Conservation (phyloP, 92 coral and sea anemone genomes). For the Galaxea fascicularis region DNA sequence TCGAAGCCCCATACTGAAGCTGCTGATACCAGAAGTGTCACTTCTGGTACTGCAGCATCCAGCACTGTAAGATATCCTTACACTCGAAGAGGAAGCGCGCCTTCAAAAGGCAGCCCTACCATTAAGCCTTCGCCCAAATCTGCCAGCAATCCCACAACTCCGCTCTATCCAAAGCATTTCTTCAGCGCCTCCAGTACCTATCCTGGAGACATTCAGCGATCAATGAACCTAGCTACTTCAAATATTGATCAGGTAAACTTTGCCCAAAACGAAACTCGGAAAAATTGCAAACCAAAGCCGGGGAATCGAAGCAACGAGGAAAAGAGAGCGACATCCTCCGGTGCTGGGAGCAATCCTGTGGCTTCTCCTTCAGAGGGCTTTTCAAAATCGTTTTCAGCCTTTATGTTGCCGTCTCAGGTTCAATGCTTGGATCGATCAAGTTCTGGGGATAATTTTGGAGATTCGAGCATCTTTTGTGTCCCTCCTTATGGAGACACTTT, state of each 20-base stretch:
- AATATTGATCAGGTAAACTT: background rate
- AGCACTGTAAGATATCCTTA: conserved; percentile 29
- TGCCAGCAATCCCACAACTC: conserved; percentile 42
- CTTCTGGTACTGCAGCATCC: background rate
- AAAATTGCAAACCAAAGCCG: background rate
- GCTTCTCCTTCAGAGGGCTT: conserved; percentile 12
- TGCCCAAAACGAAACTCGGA: background rate
- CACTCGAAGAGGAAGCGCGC: conserved; percentile 35
- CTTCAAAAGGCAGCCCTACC: conserved; percentile 17
- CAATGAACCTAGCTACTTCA: background rate
- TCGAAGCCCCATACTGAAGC: conserved; percentile 3
- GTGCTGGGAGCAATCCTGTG: conserved; percentile 9
- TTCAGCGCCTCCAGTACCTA: background rate
- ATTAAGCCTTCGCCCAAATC: conserved; percentile 31
- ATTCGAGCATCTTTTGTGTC: conserved; percentile 13
- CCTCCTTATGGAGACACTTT: background rate
- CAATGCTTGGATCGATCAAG: conserved; percentile 1
- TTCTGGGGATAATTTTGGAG: conserved; percentile 6
- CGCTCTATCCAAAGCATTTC: conserved; percentile 5
- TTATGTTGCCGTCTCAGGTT: background rate
- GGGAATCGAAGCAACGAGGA: background rate
- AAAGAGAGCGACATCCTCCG: conserved; percentile 4
- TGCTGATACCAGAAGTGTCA: background rate
- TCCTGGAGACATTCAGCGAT: background rate
- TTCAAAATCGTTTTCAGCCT: background rate